Conservation (phyloP, 1,140 invertebrate genomes). For the Caenorhabditis elegans region WBcel235 BX284602.5:13927001-13927500, state of each 20-base stretch:
- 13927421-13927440: conserved; percentile 39
- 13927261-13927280: conserved; percentile 31
- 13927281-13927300: conserved; percentile 35
- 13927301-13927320: conserved; percentile 34
- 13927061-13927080: background rate
- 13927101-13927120: no score
- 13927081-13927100: conserved; percentile 6
- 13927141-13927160: background rate
- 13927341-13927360: no score
- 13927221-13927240: background rate
- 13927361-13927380: conserved; percentile 1
- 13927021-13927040: background rate
- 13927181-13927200: background rate
- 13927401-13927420: conserved; percentile 10
- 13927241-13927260: conserved; percentile 12
- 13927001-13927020: background rate
- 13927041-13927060: background rate
- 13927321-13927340: conserved; percentile 37
- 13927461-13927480: conserved; percentile 9
- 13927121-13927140: background rate
- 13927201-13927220: background rate
- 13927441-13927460: conserved; percentile 32
- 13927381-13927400: background rate
- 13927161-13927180: background rate
- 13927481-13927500: background rate